These are phyloP conservation scores for Drosophila guanche DNA, from an alignment of 1,140 invertebrate species.

Conservation along the genomic window DNA sequence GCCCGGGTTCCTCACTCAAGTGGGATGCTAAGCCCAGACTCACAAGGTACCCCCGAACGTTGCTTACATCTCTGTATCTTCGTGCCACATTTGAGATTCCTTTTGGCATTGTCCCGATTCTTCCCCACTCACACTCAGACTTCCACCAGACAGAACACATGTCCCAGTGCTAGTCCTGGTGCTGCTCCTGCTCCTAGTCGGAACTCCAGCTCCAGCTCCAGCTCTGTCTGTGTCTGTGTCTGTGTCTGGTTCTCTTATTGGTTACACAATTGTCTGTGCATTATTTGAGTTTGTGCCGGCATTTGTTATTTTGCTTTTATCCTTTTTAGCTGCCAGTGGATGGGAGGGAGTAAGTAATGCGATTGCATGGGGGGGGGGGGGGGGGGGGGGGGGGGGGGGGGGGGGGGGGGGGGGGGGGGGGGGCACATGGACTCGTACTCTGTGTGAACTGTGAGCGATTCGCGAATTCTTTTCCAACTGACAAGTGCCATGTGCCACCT, in stretches of 20 bases:
- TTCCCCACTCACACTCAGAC: constrained; percentile 5
- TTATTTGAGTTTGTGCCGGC: constrained; percentile 71
- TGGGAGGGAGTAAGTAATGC: constrained; percentile 51
- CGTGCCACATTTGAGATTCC: constrained; percentile 73
- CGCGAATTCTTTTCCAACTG: constrained; percentile 31
- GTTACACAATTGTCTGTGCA: constrained; percentile 72
- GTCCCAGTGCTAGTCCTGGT: constrained; percentile 15
- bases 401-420: constrained; percentile 49
- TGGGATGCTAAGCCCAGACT: constrained; percentile 44
- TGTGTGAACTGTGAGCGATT: constrained; percentile 14
- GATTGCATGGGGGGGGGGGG: constrained; percentile 48
- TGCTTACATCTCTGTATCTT: constrained; percentile 11
- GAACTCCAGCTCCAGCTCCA: not conserved
- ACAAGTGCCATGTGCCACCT: constrained; percentile 31
- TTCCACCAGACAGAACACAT: not conserved
- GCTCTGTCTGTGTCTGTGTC: not conserved
- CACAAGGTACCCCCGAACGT: constrained; percentile 2
- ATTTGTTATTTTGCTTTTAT: constrained; percentile 75
- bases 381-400: constrained; percentile 28
- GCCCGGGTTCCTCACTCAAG: constrained; percentile 21
- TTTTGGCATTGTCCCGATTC: constrained; percentile 50
- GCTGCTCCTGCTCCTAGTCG: constrained; percentile 14
- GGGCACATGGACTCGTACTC: constrained; percentile 12
- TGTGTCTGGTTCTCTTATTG: constrained; percentile 15
- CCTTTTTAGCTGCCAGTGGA: constrained; percentile 42